phyloP scores from a whole-genome alignment of 2,888 invertebrate genomes.

The Hemistola chrysoprasaria region DNA sequence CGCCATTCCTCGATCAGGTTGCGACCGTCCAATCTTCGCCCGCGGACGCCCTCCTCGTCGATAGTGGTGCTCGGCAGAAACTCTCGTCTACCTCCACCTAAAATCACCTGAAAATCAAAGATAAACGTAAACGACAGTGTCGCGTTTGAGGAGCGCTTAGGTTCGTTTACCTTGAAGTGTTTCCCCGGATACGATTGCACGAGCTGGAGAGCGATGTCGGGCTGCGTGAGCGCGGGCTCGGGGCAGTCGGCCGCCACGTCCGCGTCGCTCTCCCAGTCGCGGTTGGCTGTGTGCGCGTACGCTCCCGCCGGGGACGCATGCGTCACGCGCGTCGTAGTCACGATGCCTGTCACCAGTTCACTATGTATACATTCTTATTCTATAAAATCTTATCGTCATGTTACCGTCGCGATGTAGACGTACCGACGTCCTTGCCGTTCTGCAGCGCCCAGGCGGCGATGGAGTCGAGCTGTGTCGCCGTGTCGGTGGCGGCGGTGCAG shows the following conservation, averaged over 20 bases:
- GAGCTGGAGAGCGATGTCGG: slow-evolving; percentile 87
- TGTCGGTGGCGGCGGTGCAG: slow-evolving; percentile 79
- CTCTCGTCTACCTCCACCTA: slow-evolving; percentile 87
- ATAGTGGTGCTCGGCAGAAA: slow-evolving; percentile 79
- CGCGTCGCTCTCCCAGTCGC: slow-evolving; percentile 88
- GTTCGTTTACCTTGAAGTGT: slow-evolving; percentile 84
- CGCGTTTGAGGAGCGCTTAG: too few species aligned
- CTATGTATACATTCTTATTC: too few species aligned
- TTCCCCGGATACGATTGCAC: slow-evolving; percentile 84
- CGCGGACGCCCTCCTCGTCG: slow-evolving; percentile 77
- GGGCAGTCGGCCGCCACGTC: slow-evolving; percentile 56
- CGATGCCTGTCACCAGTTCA: too few species aligned
- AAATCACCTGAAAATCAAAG: slow-evolving; percentile 79
- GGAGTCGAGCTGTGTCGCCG: slow-evolving; percentile 80
- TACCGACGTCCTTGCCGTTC: slow-evolving; percentile 62
- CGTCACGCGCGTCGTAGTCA: slow-evolving; percentile 90
- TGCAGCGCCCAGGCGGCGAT: slow-evolving; percentile 85
- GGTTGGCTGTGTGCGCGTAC: slow-evolving; percentile 85
- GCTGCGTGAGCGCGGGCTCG: slow-evolving; percentile 61
- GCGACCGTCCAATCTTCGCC: slow-evolving; percentile 79
- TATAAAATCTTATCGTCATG: too few species aligned
- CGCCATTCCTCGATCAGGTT: slow-evolving; percentile 87
- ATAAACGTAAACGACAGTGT: too few species aligned
- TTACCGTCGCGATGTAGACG: neutral
- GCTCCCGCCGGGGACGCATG: slow-evolving; percentile 89